Conservation (phyloP, 2,113 vertebrate genomes). For the Cettia cetti region DNA sequence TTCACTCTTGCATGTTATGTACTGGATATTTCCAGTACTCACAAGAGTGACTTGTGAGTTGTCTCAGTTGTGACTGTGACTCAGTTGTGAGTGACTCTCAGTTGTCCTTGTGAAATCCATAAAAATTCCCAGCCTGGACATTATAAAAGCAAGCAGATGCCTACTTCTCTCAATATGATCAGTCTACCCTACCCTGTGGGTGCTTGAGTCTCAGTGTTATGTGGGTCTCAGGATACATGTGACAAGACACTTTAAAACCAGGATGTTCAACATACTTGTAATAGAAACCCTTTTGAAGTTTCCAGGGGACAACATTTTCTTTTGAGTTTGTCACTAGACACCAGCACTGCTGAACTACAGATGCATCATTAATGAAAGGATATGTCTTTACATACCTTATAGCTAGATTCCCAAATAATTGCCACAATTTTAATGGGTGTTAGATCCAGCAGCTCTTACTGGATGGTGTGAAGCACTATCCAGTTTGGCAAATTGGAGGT, state of each 20-base stretch:
- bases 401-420: background rate
- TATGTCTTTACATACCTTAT: background rate
- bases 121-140: background rate
- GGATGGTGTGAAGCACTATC: background rate
- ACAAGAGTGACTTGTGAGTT: background rate
- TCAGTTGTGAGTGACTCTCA: background rate
- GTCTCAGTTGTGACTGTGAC: too few species aligned
- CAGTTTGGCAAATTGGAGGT: background rate
- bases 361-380: background rate
- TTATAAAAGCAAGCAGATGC: background rate
- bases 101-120: background rate
- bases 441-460: background rate
- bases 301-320: background rate
- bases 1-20: background rate
- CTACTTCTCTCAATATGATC: background rate
- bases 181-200: background rate
- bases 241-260: background rate
- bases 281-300: background rate
- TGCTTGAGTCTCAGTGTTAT: background rate
- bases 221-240: background rate
- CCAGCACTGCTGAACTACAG: background rate
- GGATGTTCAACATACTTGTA: background rate
- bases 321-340: background rate
- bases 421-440: background rate
- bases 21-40: background rate